These are phyloP conservation scores for Notothenia coriiceps DNA, from an alignment of 2,113 vertebrate genomes.

Conservation along the genomic window DNA sequence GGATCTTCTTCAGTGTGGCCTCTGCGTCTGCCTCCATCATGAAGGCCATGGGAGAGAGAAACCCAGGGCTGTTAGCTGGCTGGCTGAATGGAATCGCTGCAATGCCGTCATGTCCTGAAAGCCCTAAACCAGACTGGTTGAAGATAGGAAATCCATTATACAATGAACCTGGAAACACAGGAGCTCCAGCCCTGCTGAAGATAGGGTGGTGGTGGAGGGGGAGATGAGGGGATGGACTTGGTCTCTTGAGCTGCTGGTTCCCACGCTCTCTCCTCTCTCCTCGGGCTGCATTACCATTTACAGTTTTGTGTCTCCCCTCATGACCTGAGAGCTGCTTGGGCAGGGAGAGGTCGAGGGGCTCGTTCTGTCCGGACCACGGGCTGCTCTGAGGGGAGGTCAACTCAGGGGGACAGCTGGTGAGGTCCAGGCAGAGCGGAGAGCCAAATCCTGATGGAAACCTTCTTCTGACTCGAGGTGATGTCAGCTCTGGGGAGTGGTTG, in stretches of 20 bases:
- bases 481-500: slow-evolving; percentile 58
- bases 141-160: slow-evolving; percentile 77
- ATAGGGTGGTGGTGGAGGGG: slow-evolving; percentile 64
- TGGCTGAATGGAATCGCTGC: slow-evolving; percentile 73
- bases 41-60: slow-evolving; percentile 81
- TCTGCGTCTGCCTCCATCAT: slow-evolving; percentile 81
- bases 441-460: slow-evolving; percentile 66
- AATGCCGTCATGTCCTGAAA: slow-evolving; percentile 73
- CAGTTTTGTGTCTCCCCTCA: slow-evolving; percentile 40
- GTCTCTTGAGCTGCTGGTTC: slow-evolving; percentile 53
- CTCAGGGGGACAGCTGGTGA: slow-evolving; percentile 66
- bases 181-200: slow-evolving; percentile 47
- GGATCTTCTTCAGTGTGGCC: slow-evolving; percentile 77
- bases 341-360: slow-evolving; percentile 87
- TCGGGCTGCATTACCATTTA: slow-evolving; percentile 56
- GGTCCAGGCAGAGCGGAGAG: slow-evolving; percentile 72
- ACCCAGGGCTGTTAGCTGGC: slow-evolving; percentile 60
- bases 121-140: slow-evolving; percentile 69
- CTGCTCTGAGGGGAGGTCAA: slow-evolving; percentile 57
- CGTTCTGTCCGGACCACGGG: slow-evolving; percentile 75
- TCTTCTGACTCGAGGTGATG: slow-evolving; percentile 68
- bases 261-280: slow-evolving; percentile 54
- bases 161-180: slow-evolving; percentile 70
- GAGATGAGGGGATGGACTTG: slow-evolving; percentile 64
- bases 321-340: slow-evolving; percentile 72